phyloP scores from a whole-genome alignment of 1,140 invertebrate species.

The Panagrolaimus sp. region DNA sequence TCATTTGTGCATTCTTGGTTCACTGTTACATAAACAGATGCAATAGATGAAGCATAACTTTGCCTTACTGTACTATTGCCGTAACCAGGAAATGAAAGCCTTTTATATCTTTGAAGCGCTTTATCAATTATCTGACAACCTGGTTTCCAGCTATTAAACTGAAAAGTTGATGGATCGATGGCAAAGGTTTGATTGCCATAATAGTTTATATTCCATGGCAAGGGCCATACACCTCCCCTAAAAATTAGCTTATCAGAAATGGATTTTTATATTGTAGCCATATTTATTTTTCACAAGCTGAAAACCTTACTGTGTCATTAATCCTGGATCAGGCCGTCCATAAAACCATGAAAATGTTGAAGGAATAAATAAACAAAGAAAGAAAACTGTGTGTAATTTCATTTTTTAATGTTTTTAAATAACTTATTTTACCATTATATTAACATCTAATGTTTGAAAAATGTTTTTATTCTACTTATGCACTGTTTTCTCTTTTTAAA shows the following conservation, averaged over 20 bases:
- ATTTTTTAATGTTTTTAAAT: too few species aligned
- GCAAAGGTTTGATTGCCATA: not conserved
- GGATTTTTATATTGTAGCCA: not conserved
- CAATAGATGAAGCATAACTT: not conserved
- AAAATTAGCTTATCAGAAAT: too few species aligned
- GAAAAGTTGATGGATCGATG: not conserved
- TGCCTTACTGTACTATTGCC: too few species aligned
- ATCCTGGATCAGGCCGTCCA: not conserved
- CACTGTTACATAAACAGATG: not conserved
- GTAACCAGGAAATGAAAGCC: not conserved
- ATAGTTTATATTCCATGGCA: not conserved
- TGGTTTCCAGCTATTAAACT: not conserved
- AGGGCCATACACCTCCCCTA: not conserved
- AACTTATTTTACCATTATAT: too few species aligned
- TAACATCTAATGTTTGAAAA: too few species aligned
- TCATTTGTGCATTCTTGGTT: not conserved
- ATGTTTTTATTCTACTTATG: too few species aligned
- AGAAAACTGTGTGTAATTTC: too few species aligned
- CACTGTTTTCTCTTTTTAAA: too few species aligned
- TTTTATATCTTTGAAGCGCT: not conserved
- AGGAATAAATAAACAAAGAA: too few species aligned
- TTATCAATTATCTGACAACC: not conserved
- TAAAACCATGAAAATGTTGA: not conserved
- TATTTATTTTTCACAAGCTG: not conserved
- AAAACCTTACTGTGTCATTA: conserved; percentile 3